Evolutionary conservation across 2,888 invertebrate genomes (phyloP).

Genomic region (Chrysolina oricalcia): DNA sequence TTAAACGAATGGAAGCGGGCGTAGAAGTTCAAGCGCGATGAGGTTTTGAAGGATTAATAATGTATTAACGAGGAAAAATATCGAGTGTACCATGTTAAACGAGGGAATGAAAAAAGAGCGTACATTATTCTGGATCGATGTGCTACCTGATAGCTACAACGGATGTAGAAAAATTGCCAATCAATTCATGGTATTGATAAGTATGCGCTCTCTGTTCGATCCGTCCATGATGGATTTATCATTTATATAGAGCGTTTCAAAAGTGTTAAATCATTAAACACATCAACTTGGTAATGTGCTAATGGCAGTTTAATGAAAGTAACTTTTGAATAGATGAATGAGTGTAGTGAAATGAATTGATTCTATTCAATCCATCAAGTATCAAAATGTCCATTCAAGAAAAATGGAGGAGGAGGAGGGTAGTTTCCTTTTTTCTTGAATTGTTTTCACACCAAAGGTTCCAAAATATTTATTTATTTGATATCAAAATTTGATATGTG

Average conservation of each 20-base stretch:
- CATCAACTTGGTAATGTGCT: no score
- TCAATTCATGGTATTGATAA: not conserved
- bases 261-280: no score
- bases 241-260: not conserved
- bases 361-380: no score
- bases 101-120: not conserved
- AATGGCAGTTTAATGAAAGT: no score
- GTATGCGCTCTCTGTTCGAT: not conserved
- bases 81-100: not conserved
- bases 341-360: no score
- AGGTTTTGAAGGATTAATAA: slow-evolving; percentile 17
- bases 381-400: no score
- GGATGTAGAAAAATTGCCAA: not conserved
- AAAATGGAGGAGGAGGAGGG: no score
- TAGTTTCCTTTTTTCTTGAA: no score
- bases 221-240: not conserved
- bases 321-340: no score
- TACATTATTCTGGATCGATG: not conserved
- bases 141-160: not conserved
- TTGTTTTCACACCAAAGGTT: no score
- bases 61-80: slow-evolving; percentile 9
- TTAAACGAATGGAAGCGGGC: slow-evolving; percentile 8
- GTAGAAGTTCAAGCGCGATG: slow-evolving; percentile 8
- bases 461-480: no score
- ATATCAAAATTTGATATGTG: no score